Percentiles rank a stretch among this genome's conserved stretches.
Conservation (phyloP, 2,113 vertebrate genomes). For the Gopherus flavomarginatus region DNA sequence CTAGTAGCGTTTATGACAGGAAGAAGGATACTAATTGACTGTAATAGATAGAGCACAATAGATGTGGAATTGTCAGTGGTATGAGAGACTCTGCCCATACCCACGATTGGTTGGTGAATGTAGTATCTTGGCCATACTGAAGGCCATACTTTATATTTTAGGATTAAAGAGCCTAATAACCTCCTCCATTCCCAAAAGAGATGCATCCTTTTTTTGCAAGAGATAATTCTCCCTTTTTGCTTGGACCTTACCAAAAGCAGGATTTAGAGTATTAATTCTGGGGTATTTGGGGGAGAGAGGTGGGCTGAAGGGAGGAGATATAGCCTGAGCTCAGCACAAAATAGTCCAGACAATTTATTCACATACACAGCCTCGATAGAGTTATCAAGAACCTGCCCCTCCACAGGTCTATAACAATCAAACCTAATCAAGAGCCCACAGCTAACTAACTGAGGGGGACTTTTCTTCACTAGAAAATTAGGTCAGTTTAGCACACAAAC, state of each 20-base stretch:
- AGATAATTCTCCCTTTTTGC: background rate
- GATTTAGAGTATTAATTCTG: background rate
- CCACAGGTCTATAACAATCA: background rate
- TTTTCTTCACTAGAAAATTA: background rate
- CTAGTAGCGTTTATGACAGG: background rate
- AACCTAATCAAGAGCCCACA: background rate
- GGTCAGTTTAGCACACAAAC: background rate
- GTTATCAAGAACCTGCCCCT: background rate
- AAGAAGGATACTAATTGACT: background rate
- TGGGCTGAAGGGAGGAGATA: background rate
- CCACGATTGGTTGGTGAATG: background rate
- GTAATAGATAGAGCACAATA: background rate
- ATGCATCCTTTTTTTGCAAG: background rate
- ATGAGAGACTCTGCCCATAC: background rate
- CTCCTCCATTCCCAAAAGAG: background rate
- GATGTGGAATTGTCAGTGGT: background rate
- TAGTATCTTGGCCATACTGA: background rate
- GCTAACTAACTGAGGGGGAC: background rate
- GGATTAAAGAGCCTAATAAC: background rate
- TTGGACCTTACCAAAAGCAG: background rate
- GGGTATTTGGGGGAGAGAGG: background rate
- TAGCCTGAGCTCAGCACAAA: background rate
- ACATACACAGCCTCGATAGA: background rate
- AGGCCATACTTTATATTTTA: background rate
- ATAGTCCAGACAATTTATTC: background rate